phyloP scores from a whole-genome alignment of 1,140 invertebrate genomes.

The Atta colombica region DNA sequence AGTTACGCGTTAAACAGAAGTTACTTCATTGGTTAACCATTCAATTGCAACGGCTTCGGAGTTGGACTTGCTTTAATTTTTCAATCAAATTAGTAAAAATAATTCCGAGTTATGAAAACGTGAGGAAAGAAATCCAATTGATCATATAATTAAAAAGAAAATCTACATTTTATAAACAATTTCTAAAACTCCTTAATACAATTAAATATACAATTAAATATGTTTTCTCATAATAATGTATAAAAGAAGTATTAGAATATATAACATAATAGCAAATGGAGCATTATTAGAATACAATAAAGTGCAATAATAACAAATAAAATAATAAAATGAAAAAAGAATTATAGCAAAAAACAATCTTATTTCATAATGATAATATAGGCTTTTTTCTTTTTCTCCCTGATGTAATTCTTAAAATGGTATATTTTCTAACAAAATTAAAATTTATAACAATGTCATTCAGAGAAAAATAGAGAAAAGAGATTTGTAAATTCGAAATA shows the following conservation, averaged over 20 bases:
- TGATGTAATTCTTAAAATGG: not conserved
- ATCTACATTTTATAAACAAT: not conserved
- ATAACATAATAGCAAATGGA: too few relatives aligned
- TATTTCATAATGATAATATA: not conserved
- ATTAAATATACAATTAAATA: not conserved
- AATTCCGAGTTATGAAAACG: not conserved
- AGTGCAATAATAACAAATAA: not conserved
- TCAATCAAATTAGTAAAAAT: conserved; percentile 17
- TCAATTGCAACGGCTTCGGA: conserved; percentile 32
- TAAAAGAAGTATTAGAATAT: not conserved
- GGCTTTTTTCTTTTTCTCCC: not conserved
- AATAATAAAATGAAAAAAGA: not conserved
- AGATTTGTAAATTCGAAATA: not conserved
- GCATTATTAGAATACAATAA: not conserved
- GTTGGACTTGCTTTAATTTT: conserved; percentile 30
- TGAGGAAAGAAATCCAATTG: not conserved
- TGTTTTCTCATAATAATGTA: not conserved
- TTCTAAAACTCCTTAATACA: not conserved
- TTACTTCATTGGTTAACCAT: conserved; percentile 51
- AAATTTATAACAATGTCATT: not conserved
- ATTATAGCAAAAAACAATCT: not conserved
- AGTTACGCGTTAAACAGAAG: conserved; percentile 51
- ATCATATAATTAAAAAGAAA: not conserved
- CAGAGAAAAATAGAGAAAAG: not conserved
- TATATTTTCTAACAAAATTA: not conserved